These are phyloP conservation scores for Danionella dracula DNA, from an alignment of 2,797 vertebrate genomes.

Conservation along the genomic window DNA sequence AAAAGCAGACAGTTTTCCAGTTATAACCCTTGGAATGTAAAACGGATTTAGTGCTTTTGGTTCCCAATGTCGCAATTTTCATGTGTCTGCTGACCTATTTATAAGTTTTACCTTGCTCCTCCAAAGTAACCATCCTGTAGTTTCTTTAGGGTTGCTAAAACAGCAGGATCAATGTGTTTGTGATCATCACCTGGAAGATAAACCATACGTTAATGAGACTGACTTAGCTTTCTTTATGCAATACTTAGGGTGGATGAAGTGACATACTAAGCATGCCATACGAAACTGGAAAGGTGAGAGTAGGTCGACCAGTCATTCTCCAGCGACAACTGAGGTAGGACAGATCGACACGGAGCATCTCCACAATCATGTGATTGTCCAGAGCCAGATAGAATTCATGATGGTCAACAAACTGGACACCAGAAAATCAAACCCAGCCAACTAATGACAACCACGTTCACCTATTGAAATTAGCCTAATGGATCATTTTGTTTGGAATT, in stretches of 20 bases:
- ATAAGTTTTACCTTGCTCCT: slow-evolving; percentile 77
- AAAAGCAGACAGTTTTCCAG: slow-evolving; percentile 90
- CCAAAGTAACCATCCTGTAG: slow-evolving; percentile 94
- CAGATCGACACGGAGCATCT: slow-evolving; percentile 92
- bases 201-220: background rate
- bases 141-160: slow-evolving; percentile 86
- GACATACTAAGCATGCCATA: slow-evolving; percentile 86
- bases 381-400: slow-evolving; percentile 93
- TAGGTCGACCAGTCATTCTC: slow-evolving; percentile 92
- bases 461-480: no score
- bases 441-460: no score
- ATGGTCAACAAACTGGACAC: slow-evolving; percentile 87
- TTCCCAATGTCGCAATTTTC: background rate
- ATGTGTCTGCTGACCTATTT: background rate
- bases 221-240: background rate
- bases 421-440: background rate
- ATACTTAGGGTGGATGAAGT: background rate
- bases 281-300: slow-evolving; percentile 87
- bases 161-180: slow-evolving; percentile 75
- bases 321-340: slow-evolving; percentile 92
- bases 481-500: no score
- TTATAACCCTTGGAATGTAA: slow-evolving; percentile 77
- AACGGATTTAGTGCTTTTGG: background rate
- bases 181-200: slow-evolving; percentile 73
- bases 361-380: slow-evolving; percentile 96